phyloP scores from a whole-genome alignment of 2,888 invertebrate genomes.

The Bruchidius siliquastri region DNA sequence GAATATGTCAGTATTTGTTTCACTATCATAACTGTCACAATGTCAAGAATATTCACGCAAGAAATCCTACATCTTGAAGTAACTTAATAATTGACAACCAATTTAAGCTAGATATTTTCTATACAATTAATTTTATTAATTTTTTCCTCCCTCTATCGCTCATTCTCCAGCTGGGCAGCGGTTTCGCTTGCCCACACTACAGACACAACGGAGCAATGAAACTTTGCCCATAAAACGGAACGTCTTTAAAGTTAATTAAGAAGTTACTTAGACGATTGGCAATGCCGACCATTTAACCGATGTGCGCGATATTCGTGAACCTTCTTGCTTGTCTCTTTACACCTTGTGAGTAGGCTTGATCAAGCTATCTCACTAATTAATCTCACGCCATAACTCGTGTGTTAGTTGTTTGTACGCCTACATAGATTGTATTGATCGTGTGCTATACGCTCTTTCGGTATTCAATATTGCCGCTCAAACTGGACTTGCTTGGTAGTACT shows the following conservation, averaged over 20 bases:
- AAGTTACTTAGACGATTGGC: constrained; percentile 16
- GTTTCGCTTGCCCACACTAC: not conserved
- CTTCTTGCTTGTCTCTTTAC: not conserved
- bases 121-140: no score
- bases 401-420: not conserved
- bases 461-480: no score
- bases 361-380: constrained; percentile 27
- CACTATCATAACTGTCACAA: no score
- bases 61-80: no score
- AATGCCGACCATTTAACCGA: constrained; percentile 11
- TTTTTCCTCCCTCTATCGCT: no score
- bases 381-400: constrained; percentile 13
- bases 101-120: no score
- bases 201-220: constrained; percentile 29
- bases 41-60: no score
- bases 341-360: constrained; percentile 19
- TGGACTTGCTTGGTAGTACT: no score
- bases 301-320: not conserved
- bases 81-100: no score
- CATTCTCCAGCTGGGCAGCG: not conserved
- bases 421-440: not conserved
- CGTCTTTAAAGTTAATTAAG: constrained; percentile 7
- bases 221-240: constrained; percentile 24
- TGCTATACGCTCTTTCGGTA: not conserved
- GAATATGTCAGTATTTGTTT: no score